phyloP scores from a whole-genome alignment of 2,888 invertebrate genomes.

The Ernsta delagoae region DNA sequence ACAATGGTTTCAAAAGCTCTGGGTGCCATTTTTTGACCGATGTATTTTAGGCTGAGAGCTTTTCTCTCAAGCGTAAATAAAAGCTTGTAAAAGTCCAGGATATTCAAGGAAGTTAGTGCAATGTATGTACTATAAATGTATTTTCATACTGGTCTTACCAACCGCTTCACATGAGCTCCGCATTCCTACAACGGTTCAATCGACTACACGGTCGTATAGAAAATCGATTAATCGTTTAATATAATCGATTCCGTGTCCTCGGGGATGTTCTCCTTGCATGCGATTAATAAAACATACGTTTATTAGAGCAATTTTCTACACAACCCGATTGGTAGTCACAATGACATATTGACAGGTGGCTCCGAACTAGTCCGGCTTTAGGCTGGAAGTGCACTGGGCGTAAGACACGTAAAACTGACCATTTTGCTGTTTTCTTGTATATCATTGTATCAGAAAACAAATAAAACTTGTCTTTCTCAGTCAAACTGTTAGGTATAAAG shows the following conservation, averaged over 20 bases:
- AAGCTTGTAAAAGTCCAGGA: no score
- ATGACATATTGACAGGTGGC: conserved; percentile 69
- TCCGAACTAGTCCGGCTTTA: conserved; percentile 26
- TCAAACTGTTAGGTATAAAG: no score
- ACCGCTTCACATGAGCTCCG: conserved; percentile 6
- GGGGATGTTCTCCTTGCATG: conserved; percentile 76
- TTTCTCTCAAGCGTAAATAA: no score
- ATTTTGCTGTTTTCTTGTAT: neutral
- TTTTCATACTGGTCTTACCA: neutral
- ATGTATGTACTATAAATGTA: no score
- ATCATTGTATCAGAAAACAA: neutral
- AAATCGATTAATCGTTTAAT: conserved; percentile 65
- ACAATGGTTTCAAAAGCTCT: no score
- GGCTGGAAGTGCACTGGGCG: conserved; percentile 9
- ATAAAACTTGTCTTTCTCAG: no score
- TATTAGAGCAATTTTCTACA: conserved; percentile 73
- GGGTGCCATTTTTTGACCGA: no score
- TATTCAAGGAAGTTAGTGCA: no score
- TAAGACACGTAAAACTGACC: no score
- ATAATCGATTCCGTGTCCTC: conserved; percentile 67
- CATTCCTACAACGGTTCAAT: conserved; percentile 31
- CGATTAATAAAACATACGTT: conserved; percentile 65
- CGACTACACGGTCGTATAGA: conserved; percentile 36
- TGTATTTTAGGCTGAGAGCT: no score
- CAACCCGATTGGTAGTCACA: conserved; percentile 70